Evolutionary conservation across 2,888 invertebrate genomes (phyloP).

Genomic region (Trilocha varians): DNA sequence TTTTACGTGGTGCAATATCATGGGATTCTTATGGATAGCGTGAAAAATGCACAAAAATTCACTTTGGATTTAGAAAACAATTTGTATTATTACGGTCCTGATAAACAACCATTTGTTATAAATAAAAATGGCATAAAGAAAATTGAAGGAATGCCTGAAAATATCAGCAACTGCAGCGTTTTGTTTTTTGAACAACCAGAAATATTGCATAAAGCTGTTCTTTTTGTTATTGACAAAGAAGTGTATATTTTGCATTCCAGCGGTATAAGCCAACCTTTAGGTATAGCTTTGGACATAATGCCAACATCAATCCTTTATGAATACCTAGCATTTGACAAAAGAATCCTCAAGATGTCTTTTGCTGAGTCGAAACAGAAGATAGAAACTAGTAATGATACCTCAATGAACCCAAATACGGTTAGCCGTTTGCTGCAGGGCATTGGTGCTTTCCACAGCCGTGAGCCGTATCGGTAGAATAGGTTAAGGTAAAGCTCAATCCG

Average conservation of each 20-base stretch:
- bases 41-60: constrained; percentile 37
- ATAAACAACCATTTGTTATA: constrained; percentile 31
- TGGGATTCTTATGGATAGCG: constrained; percentile 31
- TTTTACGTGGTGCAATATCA: constrained; percentile 41
- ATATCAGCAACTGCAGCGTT: constrained; percentile 20
- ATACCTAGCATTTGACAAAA: too few relatives aligned
- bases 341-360: too few relatives aligned
- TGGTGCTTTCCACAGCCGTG: too few relatives aligned
- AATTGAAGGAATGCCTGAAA: constrained; percentile 35
- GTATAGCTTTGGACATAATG: constrained; percentile 23
- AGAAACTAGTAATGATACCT: too few relatives aligned
- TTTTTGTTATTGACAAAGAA: constrained; percentile 28
- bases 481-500: too few relatives aligned
- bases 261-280: constrained; percentile 25
- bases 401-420: too few relatives aligned
- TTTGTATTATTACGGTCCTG: constrained; percentile 34
- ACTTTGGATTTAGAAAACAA: constrained; percentile 41
- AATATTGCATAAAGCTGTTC: constrained; percentile 28
- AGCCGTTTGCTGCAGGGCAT: too few relatives aligned
- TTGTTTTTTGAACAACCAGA: constrained; percentile 36
- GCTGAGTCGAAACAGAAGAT: too few relatives aligned
- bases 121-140: constrained; percentile 25
- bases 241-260: constrained; percentile 31
- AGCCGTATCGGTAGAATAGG: too few relatives aligned
- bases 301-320: too few relatives aligned